Conservation (phyloP, 2,797 vertebrate species). For the Picus viridis region DNA sequence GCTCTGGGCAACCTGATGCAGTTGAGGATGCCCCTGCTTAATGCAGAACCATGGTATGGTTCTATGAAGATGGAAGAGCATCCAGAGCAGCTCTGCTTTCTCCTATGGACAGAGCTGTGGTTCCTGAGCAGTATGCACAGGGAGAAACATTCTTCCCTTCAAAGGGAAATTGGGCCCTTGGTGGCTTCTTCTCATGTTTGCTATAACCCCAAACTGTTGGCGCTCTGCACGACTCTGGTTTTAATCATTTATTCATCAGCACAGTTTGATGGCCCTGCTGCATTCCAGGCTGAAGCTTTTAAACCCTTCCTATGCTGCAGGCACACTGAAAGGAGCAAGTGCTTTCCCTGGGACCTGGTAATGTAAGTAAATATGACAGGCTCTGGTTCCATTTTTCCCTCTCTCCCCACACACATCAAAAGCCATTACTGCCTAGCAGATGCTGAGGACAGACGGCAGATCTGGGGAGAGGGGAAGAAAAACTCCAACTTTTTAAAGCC, state of each 20-base stretch:
- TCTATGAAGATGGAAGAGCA: neutral
- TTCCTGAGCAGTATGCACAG: neutral
- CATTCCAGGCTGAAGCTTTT: conserved; percentile 66
- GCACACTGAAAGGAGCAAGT: conserved; percentile 66
- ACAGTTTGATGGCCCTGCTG: conserved; percentile 41
- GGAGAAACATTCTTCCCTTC: conserved; percentile 28
- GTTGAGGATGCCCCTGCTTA: too few species aligned
- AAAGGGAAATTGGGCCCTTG: conserved; percentile 22
- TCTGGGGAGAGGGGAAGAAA: conserved; percentile 46
- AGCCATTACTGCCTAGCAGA: conserved; percentile 66
- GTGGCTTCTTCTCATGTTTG: conserved; percentile 42
- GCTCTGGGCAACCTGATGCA: too few species aligned
- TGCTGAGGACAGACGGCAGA: conserved; percentile 72
- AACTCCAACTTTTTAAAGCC: conserved; percentile 51
- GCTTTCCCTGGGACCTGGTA: conserved; percentile 65
- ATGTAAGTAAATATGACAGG: conserved; percentile 75
- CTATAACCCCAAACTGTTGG: conserved; percentile 49
- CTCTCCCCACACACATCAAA: conserved; percentile 68
- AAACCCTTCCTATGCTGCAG: conserved; percentile 62
- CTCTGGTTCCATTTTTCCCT: conserved; percentile 50
- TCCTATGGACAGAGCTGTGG: neutral
- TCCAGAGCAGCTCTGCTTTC: neutral
- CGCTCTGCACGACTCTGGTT: conserved; percentile 47
- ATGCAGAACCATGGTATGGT: too few species aligned
- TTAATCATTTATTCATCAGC: conserved; percentile 74